Evolutionary conservation across 2,113 vertebrate genomes (phyloP).

Genomic region (Eulemur macaco): DNA sequence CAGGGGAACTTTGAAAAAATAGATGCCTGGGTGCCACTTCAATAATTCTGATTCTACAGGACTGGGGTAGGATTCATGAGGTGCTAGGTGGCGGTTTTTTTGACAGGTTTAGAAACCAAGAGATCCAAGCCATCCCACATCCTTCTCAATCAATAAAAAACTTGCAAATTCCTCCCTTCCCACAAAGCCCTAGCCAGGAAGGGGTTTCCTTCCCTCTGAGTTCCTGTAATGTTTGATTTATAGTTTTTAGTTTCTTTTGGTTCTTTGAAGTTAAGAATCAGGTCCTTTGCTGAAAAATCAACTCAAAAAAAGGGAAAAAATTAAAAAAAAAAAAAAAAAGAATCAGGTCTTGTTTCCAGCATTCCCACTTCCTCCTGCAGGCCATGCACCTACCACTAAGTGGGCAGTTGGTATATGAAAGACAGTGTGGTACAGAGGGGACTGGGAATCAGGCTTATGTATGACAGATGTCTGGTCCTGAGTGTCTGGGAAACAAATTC

Average conservation of each 20-base stretch:
- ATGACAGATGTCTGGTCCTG: not conserved
- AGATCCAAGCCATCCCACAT: not conserved
- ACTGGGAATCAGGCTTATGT: not conserved
- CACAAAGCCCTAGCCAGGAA: constrained; percentile 2
- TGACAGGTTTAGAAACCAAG: constrained; percentile 22
- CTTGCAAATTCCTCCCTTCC: not conserved
- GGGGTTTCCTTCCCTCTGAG: not conserved
- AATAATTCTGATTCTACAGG: not conserved
- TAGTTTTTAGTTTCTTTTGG: not conserved
- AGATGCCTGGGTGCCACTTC: not conserved
- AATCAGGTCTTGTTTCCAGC: not conserved
- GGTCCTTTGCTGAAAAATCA: not conserved
- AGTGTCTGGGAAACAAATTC: constrained; percentile 6
- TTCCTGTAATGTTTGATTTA: not conserved
- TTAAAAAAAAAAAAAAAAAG: not conserved
- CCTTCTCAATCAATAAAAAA: not conserved
- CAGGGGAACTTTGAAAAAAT: not conserved
- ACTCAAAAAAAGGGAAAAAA: no score
- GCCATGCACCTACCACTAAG: not conserved
- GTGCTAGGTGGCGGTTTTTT: not conserved
- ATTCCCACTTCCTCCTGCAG: not conserved
- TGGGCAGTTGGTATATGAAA: not conserved
- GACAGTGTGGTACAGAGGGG: not conserved
- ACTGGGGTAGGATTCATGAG: not conserved
- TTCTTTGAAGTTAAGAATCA: not conserved